Evolutionary conservation across 2,888 invertebrate species (phyloP).

Genomic region (Acrobasis consociella): DNA sequence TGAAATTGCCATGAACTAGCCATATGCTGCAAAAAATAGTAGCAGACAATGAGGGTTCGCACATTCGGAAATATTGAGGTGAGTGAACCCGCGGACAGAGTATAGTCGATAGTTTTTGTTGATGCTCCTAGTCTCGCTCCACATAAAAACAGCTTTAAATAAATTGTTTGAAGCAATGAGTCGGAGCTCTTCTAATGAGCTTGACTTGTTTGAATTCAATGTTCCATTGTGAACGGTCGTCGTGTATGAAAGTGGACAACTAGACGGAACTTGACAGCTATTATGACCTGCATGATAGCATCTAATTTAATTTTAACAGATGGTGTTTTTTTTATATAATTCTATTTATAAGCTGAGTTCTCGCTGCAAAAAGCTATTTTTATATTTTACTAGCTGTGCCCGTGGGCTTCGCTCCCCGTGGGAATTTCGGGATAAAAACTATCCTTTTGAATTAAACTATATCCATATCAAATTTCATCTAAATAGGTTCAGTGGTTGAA

Average conservation of each 20-base stretch:
- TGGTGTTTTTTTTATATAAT: background rate
- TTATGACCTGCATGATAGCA: constrained; percentile 27
- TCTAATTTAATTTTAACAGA: background rate
- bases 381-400: no score
- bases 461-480: no score
- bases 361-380: no score
- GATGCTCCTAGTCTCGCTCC: constrained; percentile 54
- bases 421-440: no score
- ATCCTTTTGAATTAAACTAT: no score
- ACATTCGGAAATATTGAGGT: constrained; percentile 75
- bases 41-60: constrained; percentile 76
- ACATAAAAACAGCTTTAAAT: constrained; percentile 65
- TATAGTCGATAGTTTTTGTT: constrained; percentile 72
- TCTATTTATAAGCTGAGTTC: background rate
- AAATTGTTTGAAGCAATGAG: constrained; percentile 59
- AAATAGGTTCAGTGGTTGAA: no score
- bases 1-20: constrained; percentile 61
- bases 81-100: constrained; percentile 65
- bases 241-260: constrained; percentile 32
- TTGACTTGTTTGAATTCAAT: constrained; percentile 36
- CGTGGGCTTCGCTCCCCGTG: no score
- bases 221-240: constrained; percentile 38
- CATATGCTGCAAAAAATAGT: constrained; percentile 73
- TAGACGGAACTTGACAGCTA: constrained; percentile 33
- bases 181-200: constrained; percentile 47